Base-by-base conservation (phyloP, 2,113 vertebrate species). In the Tylochromis polylepis region DNA sequence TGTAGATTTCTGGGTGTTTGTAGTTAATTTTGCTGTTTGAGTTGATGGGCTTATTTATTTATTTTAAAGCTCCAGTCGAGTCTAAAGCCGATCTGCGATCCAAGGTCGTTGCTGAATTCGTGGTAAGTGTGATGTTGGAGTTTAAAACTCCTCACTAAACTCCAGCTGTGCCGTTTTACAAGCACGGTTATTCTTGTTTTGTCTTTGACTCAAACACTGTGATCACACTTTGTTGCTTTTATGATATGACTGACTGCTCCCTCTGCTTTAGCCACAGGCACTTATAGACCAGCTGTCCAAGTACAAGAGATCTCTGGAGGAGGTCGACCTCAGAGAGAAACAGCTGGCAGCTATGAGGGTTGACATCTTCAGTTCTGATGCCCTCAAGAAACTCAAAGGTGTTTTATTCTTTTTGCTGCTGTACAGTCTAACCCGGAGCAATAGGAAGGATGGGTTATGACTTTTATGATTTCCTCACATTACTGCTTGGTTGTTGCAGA, bases 321-420 rank as follows among this genome's bases (percentile, higher is more conserved):
- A 99, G 93, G 96, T 97, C 12, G 98, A 99, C 46, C 86, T 99
- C 81, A 97, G 97, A 85, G 98, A 99, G 92, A 99, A 99, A 81
- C 98, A 99, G 95, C 96, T 99, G 46, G 96, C 98, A 38, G 97
- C 98, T 0, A 98, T 99, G 98, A 96, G 98, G 53, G 97, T 99
- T 60, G 97, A 99, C 3, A 98, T 99, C 2, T 99, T 98, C 96
- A 99, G 97, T 93, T 97, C 98, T 0, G 97, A 97, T 12, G 98
- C 98, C 0, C 97, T 99, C 3, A 99, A 97, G 85, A 98, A 97
- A 86, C 96, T 99, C 22, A 99, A 99, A 98, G 98, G 98, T 99
- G 89, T 56, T 34, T 36, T 82, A 20, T 3, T 18, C 57, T 81
- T 24, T 38, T 24, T 20, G 29, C 62, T 41, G 8, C 27, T 24